Base-by-base conservation (phyloP, 1,140 invertebrate species). In the Drosophila ananassae region DNA sequence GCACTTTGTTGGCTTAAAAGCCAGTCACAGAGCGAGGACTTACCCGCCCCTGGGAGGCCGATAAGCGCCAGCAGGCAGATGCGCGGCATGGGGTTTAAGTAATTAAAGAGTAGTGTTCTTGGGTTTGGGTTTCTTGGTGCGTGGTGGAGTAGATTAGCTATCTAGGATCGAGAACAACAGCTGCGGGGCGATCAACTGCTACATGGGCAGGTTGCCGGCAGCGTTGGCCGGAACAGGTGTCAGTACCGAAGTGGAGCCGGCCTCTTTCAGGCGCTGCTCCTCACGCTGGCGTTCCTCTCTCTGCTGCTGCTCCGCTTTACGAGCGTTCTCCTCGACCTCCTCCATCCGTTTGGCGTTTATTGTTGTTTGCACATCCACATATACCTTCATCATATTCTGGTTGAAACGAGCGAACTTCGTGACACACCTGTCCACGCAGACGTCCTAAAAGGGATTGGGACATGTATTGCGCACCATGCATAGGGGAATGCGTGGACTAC, bases 361-460 rank as follows among this genome's bases (percentile, higher is more conserved):
- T 10, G 66, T 87, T 24, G 89, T 78, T 53, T 92, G 91, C 41
- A 91, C 91, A 51, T 92, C 91, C 41, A 92, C 91, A 25, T 92
- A 92, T 1, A 81, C 76, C 34, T 73, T 87, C 91, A 92, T 92
- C 76, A 98, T 95, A 64, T 96, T 93, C 91, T 97, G 96, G 90
- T 96, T 97, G 92, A 97, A 95, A 91, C 97, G 97, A 41, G 97
- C 92, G 90, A 95, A 98, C 92, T 98, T 98, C 89, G 97, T 96
- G 81, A 97, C 94, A 90, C 97, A 98, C 89, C 97, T 96, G 13
- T 95, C 81, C 2, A 96, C 94, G 93, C 97, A 98, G 57, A 93
- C 94, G 73, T 95, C 94, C 94, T 96, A 32, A 62, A 41, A 0
- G 22, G 56, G 9, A 5, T 6, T 2, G 2, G 12, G 9, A 7